Base-by-base conservation (phyloP, 2,113 vertebrate genomes). In the Clinocottus analis region DNA sequence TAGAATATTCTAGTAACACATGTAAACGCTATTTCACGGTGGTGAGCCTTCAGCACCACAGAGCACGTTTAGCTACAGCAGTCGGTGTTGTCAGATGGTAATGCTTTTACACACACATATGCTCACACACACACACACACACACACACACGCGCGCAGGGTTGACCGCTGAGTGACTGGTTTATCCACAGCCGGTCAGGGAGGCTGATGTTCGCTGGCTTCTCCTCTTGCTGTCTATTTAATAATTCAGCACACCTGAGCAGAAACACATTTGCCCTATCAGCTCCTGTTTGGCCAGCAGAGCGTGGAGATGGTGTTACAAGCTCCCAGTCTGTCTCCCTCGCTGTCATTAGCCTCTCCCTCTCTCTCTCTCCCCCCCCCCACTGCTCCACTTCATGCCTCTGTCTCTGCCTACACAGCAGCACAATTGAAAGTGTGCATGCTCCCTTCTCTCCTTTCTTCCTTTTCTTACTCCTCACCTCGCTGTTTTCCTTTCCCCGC, bases 171-270 rank as follows among this genome's bases (percentile, higher is more conserved):
- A 77, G 56, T 72, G 89, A 80, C 81, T 79, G 78, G 75, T 82
- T 90, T 76, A 85, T 85, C 79, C 79, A 10, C 77, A 67, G 85
- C 75, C 39, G 63, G 76, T 84, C 65, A 39, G 80, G 60, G 79
- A 84, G 84, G 75, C 86, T 79, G 85, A 85, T 91, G 77, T 84
- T 87, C 53, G 4, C 83, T 80, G 84, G 83, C 88, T 87, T 93
- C 87, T 89, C 80, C 84, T 75, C 84, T 80, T 69, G 66, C 88
- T 82, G 87, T 85, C 88, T 88, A 33, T 87, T 94, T 90, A 94
- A 94, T 95, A 92, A 94, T 94, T 91, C 92, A 94, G 83, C 78
- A 83, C 89, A 90, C 89, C 92, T 92, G 93, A 94, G 88, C 90
- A 86, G 91, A 86, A 93, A 92, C 90, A 93, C 91, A 92, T 93